These are phyloP conservation scores for Laticauda laticaudata DNA, from an alignment of 2,113 vertebrate genomes.

Conservation along the genomic window DNA sequence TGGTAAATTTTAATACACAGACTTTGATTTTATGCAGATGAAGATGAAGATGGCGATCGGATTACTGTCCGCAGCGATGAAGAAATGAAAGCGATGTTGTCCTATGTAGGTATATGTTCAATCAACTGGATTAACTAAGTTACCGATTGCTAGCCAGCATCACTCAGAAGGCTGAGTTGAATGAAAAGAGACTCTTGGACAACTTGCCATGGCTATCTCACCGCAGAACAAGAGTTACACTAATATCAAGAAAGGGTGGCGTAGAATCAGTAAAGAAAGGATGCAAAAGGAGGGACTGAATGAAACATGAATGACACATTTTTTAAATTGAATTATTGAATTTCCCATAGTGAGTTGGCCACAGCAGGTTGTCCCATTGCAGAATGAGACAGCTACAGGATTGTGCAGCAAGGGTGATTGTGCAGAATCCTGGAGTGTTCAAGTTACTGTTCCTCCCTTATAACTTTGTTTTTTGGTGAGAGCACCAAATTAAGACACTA, in stretches of 20 bases:
- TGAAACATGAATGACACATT: neutral
- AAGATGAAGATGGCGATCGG: conserved; percentile 98
- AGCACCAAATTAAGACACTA: rapidly evolving
- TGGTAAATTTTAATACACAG: rapidly evolving
- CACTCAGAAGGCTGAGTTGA: neutral
- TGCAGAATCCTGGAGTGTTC: neutral
- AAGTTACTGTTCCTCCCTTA: neutral
- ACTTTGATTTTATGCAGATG: conserved; percentile 73
- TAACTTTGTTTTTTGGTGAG: neutral
- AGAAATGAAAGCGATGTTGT: conserved; percentile 98
- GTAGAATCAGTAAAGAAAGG: neutral
- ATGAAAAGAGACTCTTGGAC: neutral
- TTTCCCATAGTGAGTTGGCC: neutral
- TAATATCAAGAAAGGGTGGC: neutral
- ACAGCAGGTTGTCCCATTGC: neutral
- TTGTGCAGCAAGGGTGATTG: no score
- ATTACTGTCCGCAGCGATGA: conserved; percentile 98
- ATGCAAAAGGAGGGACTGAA: neutral
- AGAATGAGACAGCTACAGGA: neutral
- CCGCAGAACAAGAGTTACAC: neutral
- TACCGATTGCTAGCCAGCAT: rapidly evolving
- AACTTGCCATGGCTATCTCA: neutral
- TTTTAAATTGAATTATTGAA: neutral
- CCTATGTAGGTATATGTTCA: conserved; percentile 84
- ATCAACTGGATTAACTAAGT: neutral